Evolutionary conservation across 2,797 vertebrate genomes (phyloP).

Genomic region (Myotis daubentonii): DNA sequence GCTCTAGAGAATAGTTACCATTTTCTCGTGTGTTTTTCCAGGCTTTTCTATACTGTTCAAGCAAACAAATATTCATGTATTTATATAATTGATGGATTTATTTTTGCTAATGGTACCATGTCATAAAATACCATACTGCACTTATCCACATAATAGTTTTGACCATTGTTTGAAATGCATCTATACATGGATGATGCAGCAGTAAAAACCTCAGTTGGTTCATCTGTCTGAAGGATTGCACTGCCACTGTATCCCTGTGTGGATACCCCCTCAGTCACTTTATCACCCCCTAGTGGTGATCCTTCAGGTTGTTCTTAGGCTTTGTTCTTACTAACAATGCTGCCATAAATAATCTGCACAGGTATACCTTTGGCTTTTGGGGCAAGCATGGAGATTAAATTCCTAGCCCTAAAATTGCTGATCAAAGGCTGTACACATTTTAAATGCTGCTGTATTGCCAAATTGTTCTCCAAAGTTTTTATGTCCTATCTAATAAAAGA

Average conservation of each 20-base stretch:
- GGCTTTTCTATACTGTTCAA: not conserved
- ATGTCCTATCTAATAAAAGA: too few species aligned
- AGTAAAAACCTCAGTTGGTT: not conserved
- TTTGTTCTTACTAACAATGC: not conserved
- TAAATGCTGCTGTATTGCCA: not conserved
- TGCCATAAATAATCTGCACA: not conserved
- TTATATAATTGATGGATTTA: not conserved
- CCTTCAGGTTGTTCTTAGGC: not conserved
- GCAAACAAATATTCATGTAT: not conserved
- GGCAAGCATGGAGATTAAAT: not conserved
- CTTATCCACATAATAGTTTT: not conserved
- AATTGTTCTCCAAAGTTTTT: not conserved
- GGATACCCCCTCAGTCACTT: not conserved
- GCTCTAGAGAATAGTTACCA: not conserved
- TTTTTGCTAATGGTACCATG: not conserved
- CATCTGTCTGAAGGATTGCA: not conserved
- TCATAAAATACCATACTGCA: not conserved
- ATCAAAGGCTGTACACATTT: not conserved
- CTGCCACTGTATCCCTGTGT: too few species aligned
- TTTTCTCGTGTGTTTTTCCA: not conserved
- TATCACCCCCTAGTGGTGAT: not conserved
- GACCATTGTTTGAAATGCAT: not conserved
- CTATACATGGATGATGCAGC: rapidly evolving
- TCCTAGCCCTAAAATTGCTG: not conserved
- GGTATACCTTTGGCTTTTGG: not conserved